phyloP scores from a whole-genome alignment of 2,888 invertebrate genomes.

The Zaprionus bogoriensis region DNA sequence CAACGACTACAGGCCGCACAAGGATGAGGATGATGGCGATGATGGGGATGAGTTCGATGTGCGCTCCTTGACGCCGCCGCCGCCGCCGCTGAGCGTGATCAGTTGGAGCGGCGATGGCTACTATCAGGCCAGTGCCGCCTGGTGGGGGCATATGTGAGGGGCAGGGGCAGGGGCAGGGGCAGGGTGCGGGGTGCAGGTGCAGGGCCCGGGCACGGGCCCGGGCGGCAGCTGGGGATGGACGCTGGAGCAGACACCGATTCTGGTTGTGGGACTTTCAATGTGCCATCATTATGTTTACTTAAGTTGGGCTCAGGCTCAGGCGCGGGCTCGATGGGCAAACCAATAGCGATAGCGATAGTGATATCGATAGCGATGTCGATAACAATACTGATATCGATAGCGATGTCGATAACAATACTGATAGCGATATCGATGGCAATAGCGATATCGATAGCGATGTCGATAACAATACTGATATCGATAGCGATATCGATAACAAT shows the following conservation, averaged over 20 bases:
- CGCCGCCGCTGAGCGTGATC: slow-evolving; percentile 62
- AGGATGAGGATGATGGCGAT: slow-evolving; percentile 37
- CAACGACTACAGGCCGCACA: slow-evolving; percentile 32
- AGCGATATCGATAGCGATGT: no score
- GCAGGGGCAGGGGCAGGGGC: background rate
- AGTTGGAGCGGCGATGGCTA: slow-evolving; percentile 67
- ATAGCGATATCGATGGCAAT: no score
- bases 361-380: no score
- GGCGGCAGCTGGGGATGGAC: background rate
- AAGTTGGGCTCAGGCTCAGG: slow-evolving; percentile 17
- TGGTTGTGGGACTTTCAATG: slow-evolving; percentile 71
- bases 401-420: no score
- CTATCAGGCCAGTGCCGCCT: slow-evolving; percentile 59
- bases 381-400: no score
- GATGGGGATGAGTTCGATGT: slow-evolving; percentile 48
- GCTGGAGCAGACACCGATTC: slow-evolving; percentile 29
- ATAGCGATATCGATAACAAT: no score
- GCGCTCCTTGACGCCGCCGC: slow-evolving; percentile 59
- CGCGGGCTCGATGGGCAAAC: background rate
- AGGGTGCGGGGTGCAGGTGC: background rate
- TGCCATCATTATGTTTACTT: slow-evolving; percentile 74
- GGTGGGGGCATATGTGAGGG: slow-evolving; percentile 67
- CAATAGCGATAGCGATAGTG: background rate
- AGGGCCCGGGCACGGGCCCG: no score
- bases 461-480: no score